Base-by-base conservation (phyloP, 2,888 invertebrate genomes). In the Archips xylosteana region DNA sequence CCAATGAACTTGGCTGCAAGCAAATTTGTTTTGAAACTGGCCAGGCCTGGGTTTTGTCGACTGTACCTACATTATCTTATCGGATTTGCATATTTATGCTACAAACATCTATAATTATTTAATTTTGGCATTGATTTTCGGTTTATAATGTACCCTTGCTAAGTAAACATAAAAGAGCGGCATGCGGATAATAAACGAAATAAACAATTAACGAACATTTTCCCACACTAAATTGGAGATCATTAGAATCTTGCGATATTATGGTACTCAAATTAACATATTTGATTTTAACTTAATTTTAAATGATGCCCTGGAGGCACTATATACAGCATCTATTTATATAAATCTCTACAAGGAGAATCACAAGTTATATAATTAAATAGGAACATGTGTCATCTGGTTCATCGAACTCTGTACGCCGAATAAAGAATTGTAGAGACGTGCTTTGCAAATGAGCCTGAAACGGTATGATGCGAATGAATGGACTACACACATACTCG, bases 301-400 rank as follows among this genome's bases (percentile, higher is more conserved):
- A 42, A 72, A 67, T 36, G 59, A 23, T 42, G 60, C 69, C 69
- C 36, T 47, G 15, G 66, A 61, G 60, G 65, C 64, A 51, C 77
- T 82, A 67, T 59, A 70, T 75, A 54, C 65, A 66, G 66, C 23
- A 23, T 23, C 23, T 23, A 23, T 23, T 1, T 23, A 67, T 60
- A 51, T 57, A 15, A 71, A 71, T 64, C 57, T 59, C 64, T 65
- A 61, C 59, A 77, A 78, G 71, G 73, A 78, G 80, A 75, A 72
- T 70, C 69, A 76, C 77, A 76, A 79, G 79, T 77, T 82, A 80
- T 79, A 80, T 78, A 79, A 78, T 83, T 81, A 72, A 75, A 70
- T 83, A 81, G 80, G 79, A 79, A 83, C 84, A 84, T 90, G 86
- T 90, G 83, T 89, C 88, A 89, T 81, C 76, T 76, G 75, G 89